Percentiles rank a stretch among this genome's conserved stretches.
phyloP scores from a whole-genome alignment of 53 echinoderm and acorn worm genomes.

The Astropecten irregularis region DNA sequence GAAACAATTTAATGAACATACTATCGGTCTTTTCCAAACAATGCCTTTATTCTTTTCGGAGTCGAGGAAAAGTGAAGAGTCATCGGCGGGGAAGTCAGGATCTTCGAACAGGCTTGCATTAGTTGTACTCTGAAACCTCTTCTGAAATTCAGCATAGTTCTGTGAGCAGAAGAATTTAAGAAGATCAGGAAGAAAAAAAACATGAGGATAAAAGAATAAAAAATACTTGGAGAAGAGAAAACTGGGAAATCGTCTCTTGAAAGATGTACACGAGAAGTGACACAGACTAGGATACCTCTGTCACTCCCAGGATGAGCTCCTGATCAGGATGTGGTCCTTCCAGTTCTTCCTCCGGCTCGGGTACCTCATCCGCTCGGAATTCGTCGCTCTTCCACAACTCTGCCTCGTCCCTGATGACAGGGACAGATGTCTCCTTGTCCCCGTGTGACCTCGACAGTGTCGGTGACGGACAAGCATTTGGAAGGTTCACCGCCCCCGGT shows the following conservation, averaged over 20 bases:
- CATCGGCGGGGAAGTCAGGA: slow-evolving; percentile 66
- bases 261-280: too few species aligned
- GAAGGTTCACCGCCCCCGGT: neutral
- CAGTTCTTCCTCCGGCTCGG: slow-evolving; percentile 4
- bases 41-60: slow-evolving; percentile 22
- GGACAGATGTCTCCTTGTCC: neutral
- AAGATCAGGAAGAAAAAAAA: neutral
- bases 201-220: too few species aligned
- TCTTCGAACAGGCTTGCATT: slow-evolving; percentile 70
- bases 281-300: slow-evolving; percentile 29
- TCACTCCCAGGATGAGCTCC: slow-evolving; percentile 18
- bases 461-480: neutral
- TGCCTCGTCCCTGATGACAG: slow-evolving; percentile 10
- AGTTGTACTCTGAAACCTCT: neutral
- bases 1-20: slow-evolving; percentile 9
- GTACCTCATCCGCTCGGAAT: neutral
- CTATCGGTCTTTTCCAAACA: slow-evolving; percentile 70
- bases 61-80: slow-evolving; percentile 45
- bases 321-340: slow-evolving; percentile 36
- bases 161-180: neutral
- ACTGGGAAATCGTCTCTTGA: too few species aligned
- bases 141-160: slow-evolving; percentile 17
- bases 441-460: neutral
- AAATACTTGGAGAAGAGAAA: too few species aligned
- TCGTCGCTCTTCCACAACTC: slow-evolving; percentile 4